Conservation (phyloP, 2,797 vertebrate species). For the Streptopelia turtur region DNA sequence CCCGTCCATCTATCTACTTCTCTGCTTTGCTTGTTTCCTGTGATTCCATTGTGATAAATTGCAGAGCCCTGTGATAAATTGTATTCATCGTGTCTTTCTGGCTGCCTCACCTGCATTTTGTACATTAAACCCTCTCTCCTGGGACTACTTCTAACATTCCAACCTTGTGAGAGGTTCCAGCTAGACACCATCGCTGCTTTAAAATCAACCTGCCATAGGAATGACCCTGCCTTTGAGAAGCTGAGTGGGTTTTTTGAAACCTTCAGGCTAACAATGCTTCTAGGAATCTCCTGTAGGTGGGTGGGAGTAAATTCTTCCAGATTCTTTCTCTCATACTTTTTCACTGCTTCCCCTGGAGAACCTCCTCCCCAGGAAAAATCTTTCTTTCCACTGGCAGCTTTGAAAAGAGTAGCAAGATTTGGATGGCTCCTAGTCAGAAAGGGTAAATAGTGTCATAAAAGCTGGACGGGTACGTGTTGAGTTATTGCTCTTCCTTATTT, state of each 20-base stretch:
- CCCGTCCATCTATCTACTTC: slow-evolving; percentile 40
- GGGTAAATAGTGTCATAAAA: neutral
- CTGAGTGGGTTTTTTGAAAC: slow-evolving; percentile 21
- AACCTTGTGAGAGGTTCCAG: slow-evolving; percentile 59
- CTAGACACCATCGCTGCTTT: slow-evolving; percentile 25
- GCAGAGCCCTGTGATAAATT: slow-evolving; percentile 61
- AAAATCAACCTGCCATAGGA: slow-evolving; percentile 59
- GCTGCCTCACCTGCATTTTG: slow-evolving; percentile 63
- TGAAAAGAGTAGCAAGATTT: neutral
- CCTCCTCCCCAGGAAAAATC: neutral
- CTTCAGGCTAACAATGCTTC: slow-evolving; percentile 22
- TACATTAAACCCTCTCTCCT: slow-evolving; percentile 55
- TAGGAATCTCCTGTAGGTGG: slow-evolving; percentile 49
- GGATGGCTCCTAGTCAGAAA: neutral
- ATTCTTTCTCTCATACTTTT: slow-evolving; percentile 27
- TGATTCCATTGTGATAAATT: slow-evolving; percentile 61
- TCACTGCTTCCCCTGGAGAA: slow-evolving; percentile 28
- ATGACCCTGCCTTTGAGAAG: slow-evolving; percentile 43
- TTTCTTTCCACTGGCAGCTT: slow-evolving; percentile 28
- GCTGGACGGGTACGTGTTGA: neutral
- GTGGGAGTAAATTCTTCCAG: slow-evolving; percentile 54
- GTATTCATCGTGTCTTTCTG: slow-evolving; percentile 60
- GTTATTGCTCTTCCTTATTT: neutral
- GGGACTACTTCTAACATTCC: slow-evolving; percentile 66
- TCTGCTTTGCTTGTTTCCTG: slow-evolving; percentile 59